phyloP scores from a whole-genome alignment of 2,888 invertebrate species.

The Dexiosoma caninum region DNA sequence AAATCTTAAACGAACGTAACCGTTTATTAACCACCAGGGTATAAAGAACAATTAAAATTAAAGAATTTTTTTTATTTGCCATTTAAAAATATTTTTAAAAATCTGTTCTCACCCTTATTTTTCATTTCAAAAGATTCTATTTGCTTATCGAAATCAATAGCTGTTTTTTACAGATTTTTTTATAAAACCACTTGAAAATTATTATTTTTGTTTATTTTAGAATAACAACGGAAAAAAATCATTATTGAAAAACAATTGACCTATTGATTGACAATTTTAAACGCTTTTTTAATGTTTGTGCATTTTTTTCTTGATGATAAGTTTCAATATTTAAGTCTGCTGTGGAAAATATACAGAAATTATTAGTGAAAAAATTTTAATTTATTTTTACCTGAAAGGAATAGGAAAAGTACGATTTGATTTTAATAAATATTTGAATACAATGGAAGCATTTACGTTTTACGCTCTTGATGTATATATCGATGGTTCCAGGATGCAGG shows the following conservation, averaged over 20 bases:
- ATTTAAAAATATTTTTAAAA: background rate
- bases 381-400: no score
- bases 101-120: conserved; percentile 7
- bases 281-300: no score
- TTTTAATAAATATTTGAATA: no score
- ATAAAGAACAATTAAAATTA: conserved; percentile 52
- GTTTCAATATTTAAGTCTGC: no score
- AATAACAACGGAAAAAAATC: background rate
- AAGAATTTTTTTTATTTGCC: background rate
- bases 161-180: conserved; percentile 27
- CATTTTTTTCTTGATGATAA: conserved; percentile 8
- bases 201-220: conserved; percentile 48
- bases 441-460: no score
- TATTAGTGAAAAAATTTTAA: no score
- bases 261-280: conserved; percentile 60
- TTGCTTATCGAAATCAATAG: conserved; percentile 49
- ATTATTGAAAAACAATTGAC: conserved; percentile 44
- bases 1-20: background rate
- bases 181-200: conserved; percentile 51
- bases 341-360: no score
- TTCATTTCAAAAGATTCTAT: conserved; percentile 15
- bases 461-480: no score
- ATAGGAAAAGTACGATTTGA: no score
- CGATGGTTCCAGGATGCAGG: no score
- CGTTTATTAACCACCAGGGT: conserved; percentile 43